phyloP scores from a whole-genome alignment of 2,797 vertebrate species.

The Rhinophrynus dorsalis region DNA sequence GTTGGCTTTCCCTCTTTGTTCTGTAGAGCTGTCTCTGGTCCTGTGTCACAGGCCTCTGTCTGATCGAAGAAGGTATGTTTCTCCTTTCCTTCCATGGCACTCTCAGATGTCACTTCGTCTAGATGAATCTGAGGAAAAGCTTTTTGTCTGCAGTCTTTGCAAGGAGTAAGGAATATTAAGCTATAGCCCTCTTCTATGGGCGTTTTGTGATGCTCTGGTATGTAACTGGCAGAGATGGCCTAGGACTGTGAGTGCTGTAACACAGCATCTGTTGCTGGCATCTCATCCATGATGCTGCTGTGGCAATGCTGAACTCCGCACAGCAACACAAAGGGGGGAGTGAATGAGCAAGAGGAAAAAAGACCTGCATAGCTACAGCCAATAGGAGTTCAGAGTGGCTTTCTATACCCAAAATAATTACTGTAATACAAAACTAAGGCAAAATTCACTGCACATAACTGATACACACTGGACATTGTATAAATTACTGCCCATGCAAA shows the following conservation, averaged over 20 bases:
- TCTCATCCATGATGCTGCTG: conserved; percentile 17
- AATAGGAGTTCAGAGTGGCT: conserved; percentile 53
- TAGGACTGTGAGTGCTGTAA: background rate
- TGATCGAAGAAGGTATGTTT: too few relatives aligned
- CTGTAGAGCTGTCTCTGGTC: conserved; percentile 2
- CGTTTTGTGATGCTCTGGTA: background rate
- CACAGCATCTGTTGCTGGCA: conserved; percentile 53
- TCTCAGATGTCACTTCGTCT: conserved; percentile 10
- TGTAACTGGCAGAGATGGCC: background rate
- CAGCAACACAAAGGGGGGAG: conserved; percentile 23
- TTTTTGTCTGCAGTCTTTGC: background rate
- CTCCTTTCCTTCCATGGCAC: background rate
- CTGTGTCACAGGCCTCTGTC: conserved; percentile 11
- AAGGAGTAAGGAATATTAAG: too few relatives aligned
- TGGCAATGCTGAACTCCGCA: conserved; percentile 24
- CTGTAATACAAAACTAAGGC: too few relatives aligned
- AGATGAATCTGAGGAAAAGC: conserved; percentile 31
- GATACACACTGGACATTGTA: too few relatives aligned
- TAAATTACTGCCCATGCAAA: too few relatives aligned
- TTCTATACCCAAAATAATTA: too few relatives aligned
- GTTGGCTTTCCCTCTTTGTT: conserved; percentile 10
- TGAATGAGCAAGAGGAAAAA: background rate
- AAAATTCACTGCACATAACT: too few relatives aligned
- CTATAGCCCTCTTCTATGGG: background rate
- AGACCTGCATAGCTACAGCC: conserved; percentile 62